Base-by-base conservation (phyloP, 2,113 vertebrate species). In the Rhegmatorhina hoffmannsi region DNA sequence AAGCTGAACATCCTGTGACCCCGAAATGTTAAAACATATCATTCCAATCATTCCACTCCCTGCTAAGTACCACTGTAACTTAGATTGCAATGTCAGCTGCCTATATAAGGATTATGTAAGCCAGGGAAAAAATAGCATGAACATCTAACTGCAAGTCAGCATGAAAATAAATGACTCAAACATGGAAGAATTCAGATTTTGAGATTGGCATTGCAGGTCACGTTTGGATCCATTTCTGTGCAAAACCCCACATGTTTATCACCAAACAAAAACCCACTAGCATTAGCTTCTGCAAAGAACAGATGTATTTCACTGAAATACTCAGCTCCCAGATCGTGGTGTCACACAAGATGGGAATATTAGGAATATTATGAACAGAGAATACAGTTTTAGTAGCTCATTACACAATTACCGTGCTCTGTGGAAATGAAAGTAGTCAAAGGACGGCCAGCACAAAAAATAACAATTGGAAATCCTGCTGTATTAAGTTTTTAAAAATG, bases 61-160 rank as follows among this genome's bases (percentile, higher is more conserved):
- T 79, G 52, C 86, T 87, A 94, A 96, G 85, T 95, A 90, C 88
- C 60, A 16, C 67, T 81, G 85, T 92, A 90, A 88, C 73, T 94
- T 64, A 89, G 90, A 94, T 73, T 95, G 94, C 95, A 87, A 69
- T 62, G 92, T 96, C 94, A 96, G 94, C 92, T 91, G 93, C 90
- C 83, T 68, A 84, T 76, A 94, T 92, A 91, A 95, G 50, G 77
- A 80, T 96, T 96, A 93, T 96, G 81, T 94, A 97, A 96, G n/a
- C 9, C 79, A 68, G 20, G 88, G 62, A 95, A 94, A 89, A 96
- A 95, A 94, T 40, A 94, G 83, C 21, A 2, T 53, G 56, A 89
- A 78, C 69, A 84, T 90, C 58, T 84, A 95, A 91, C 72, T 91
- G 91, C 92, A 94, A 96, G 85, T 94, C 94, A 97, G 96, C 92